Evolutionary conservation across 2,888 invertebrate species (phyloP), one percentile per base, ranked within the genome.

Genomic region (Lottia scabra): DNA sequence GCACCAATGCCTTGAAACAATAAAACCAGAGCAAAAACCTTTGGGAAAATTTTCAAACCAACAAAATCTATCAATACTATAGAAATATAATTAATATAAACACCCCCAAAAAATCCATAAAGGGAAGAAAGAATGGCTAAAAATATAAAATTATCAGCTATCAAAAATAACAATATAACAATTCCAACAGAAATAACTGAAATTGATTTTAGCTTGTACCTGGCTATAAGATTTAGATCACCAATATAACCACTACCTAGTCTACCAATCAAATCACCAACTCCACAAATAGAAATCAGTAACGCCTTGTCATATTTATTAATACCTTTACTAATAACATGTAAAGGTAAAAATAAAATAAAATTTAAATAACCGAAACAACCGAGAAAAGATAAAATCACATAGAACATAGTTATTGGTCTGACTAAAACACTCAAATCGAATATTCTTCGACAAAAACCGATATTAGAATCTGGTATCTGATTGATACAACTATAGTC

Each of bases 361-460:
- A 84, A 84, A 66, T 84, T 85, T 69, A 86, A 85, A 75, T 83
- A 82, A 19, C 85, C 86, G 66, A 85, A 83, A 65, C 85, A 85
- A n/a, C 78, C 68, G 2, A 84, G 71, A 68, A 85, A 85, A 62
- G 80, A 81, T 8, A 81, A 74, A 4, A 80, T 23, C 13, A 77
- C 75, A 74, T 78, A 83, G 64, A 84, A 76, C 6, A 82, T 46
- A 12, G 82, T 81, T 8, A 81, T 69, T 10, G 78, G 81, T 69
- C 77, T 83, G 67, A 74, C 79, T 30, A 84, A 70, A 19, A 84
- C 81, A 15, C 74, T 76, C 48, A 83, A 84, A 68, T 84, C 82
- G 67, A 84, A 70, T 43, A 85, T 63, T 56, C 74, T 72, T n/a
- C 65, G 71, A 26, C 78, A 66, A 19, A 30, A n/a, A 44, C 71